A percentile compares a stretch with the other conserved stretches of the same genome.
Conservation (phyloP, 2,113 vertebrate genomes). For the Bolborhynchus lineola region DNA sequence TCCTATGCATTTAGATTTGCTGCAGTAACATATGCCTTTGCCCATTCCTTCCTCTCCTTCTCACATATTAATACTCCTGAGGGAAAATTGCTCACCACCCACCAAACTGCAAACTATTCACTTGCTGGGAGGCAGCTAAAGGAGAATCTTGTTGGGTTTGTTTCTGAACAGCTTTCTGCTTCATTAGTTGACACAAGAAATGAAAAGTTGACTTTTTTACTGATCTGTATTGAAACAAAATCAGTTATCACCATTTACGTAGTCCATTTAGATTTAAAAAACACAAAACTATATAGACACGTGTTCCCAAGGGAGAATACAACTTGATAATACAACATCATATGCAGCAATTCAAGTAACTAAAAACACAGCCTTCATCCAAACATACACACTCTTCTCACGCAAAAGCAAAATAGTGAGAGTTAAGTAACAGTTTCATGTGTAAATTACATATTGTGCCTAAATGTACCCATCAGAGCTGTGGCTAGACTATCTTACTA, state of each 20-base stretch:
- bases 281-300: background rate
- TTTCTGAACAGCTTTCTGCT: background rate
- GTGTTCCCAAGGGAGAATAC: background rate
- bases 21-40: background rate
- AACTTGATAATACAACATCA: background rate
- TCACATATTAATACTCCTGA: background rate
- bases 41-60: background rate
- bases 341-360: background rate
- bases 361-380: background rate
- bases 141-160: background rate
- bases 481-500: background rate
- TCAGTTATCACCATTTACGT: background rate
- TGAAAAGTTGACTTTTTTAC: background rate
- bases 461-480: background rate
- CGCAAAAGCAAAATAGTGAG: background rate
- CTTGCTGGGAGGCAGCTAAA: background rate
- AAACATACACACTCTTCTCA: background rate
- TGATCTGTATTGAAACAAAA: background rate
- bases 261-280: background rate
- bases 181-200: background rate
- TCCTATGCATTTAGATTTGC: accelerated
- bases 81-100: background rate
- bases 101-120: background rate
- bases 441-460: background rate
- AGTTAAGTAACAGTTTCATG: background rate